A percentile compares a stretch with the other conserved stretches of the same genome.
These are phyloP conservation scores for Esperia sulphurella DNA, from an alignment of 2,888 invertebrate species.

Conservation along the genomic window DNA sequence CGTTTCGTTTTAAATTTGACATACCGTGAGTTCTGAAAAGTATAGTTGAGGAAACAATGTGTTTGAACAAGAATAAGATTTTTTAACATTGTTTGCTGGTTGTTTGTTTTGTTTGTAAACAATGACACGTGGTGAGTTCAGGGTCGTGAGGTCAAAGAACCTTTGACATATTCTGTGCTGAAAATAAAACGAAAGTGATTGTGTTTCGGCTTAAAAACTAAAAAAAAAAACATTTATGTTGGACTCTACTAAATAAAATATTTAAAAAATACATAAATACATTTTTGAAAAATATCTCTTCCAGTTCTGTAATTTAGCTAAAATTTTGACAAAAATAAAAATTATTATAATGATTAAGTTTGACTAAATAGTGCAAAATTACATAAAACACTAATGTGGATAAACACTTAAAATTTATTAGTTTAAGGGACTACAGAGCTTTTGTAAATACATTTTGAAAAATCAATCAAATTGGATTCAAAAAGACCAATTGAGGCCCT, in stretches of 20 bases:
- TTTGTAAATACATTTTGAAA: constrained; percentile 8
- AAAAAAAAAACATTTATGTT: no score
- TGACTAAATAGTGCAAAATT: no score
- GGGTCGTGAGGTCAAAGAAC: constrained; percentile 22
- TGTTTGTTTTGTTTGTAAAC: constrained; percentile 42
- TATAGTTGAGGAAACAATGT: neutral
- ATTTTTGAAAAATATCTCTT: no score
- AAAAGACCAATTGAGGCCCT: constrained; percentile 51
- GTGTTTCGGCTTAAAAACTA: no score
- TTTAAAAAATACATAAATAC: no score
- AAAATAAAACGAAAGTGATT: neutral
- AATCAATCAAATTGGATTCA: constrained; percentile 66
- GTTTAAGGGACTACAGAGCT: neutral
- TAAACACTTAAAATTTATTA: no score
- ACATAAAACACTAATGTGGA: no score
- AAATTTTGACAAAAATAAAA: no score
- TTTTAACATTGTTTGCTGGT: constrained; percentile 11
- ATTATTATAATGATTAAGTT: no score
- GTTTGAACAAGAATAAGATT: constrained; percentile 4
- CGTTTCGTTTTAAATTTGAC: neutral
- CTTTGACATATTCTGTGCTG: constrained; percentile 10
- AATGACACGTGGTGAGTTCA: constrained; percentile 30
- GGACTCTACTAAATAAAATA: no score
- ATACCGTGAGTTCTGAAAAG: constrained; percentile 9
- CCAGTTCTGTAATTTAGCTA: no score